Percentiles rank a stretch among this genome's conserved stretches.
These are phyloP conservation scores for Caenorhabditis uteleia DNA, from an alignment of 2,888 invertebrate species.

Conservation along the genomic window DNA sequence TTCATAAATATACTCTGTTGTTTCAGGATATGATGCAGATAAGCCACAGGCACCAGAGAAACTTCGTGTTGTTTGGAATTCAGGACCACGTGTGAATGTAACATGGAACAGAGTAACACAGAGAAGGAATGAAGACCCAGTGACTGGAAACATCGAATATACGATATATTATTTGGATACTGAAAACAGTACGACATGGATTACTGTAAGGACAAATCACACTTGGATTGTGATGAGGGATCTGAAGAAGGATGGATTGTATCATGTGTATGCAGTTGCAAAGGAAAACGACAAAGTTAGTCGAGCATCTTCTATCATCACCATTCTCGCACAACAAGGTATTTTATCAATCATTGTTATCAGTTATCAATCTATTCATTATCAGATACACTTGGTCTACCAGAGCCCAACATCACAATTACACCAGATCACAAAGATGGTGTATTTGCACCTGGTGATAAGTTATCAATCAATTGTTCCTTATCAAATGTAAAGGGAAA, in stretches of 20 bases:
- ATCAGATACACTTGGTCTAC: slow-evolving; percentile 47
- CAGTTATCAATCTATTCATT: not conserved
- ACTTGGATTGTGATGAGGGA: slow-evolving; percentile 51
- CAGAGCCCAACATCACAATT: slow-evolving; percentile 42
- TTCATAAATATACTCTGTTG: not conserved
- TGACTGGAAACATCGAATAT: slow-evolving; percentile 27
- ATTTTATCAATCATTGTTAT: not conserved
- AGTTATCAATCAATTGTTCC: slow-evolving; percentile 39
- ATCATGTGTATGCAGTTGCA: slow-evolving; percentile 50
- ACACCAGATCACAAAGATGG: slow-evolving; percentile 38
- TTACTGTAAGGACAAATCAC: slow-evolving; percentile 38
- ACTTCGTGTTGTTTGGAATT: slow-evolving; percentile 49
- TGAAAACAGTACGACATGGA: slow-evolving; percentile 40
- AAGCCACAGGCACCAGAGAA: slow-evolving; percentile 43
- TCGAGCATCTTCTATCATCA: slow-evolving; percentile 48
- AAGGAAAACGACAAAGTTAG: slow-evolving; percentile 33
- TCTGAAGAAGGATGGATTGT: slow-evolving; percentile 38
- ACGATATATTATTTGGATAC: slow-evolving; percentile 46
- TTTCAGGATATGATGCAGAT: slow-evolving; percentile 9
- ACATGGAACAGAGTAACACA: slow-evolving; percentile 46
- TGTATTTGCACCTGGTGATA: slow-evolving; percentile 35
- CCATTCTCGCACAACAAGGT: slow-evolving; percentile 48
- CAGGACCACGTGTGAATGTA: slow-evolving; percentile 49
- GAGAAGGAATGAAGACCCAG: slow-evolving; percentile 21
- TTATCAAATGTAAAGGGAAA: slow-evolving; percentile 18